Evolutionary conservation across 2,113 vertebrate species (phyloP).

Genomic region (Eolophus roseicapilla): DNA sequence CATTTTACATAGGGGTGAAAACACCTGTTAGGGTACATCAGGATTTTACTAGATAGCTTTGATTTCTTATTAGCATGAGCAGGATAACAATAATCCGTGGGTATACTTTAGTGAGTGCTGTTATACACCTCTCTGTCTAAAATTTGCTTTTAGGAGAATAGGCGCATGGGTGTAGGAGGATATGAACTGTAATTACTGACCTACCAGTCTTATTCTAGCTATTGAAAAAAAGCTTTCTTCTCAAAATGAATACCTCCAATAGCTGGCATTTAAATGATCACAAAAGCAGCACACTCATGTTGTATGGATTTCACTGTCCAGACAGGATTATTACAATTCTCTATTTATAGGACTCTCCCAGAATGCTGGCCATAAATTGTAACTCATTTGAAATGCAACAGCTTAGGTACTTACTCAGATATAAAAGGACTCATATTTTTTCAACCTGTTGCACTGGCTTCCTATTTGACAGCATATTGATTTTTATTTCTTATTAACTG

Average conservation of each 20-base stretch:
- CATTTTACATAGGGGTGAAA: background rate
- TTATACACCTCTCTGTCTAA: background rate
- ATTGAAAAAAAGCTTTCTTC: background rate
- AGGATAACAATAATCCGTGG: background rate
- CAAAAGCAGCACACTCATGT: background rate
- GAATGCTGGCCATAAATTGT: background rate
- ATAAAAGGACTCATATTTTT: background rate
- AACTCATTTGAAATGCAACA: conserved; percentile 7
- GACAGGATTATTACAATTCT: background rate
- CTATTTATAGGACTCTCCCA: background rate
- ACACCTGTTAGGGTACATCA: background rate
- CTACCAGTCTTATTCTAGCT: background rate
- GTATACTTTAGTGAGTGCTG: background rate
- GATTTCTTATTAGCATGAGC: background rate
- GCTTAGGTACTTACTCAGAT: background rate
- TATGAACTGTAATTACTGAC: background rate
- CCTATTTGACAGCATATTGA: background rate
- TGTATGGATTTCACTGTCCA: background rate
- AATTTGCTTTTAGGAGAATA: background rate
- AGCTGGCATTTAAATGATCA: background rate
- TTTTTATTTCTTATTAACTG: conserved; percentile 51
- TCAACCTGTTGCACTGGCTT: background rate
- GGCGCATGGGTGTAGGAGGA: background rate
- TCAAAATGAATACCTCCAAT: background rate
- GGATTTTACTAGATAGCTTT: background rate